Base-by-base conservation (phyloP, 2,797 vertebrate genomes). In the Apogon hyalosoma region DNA sequence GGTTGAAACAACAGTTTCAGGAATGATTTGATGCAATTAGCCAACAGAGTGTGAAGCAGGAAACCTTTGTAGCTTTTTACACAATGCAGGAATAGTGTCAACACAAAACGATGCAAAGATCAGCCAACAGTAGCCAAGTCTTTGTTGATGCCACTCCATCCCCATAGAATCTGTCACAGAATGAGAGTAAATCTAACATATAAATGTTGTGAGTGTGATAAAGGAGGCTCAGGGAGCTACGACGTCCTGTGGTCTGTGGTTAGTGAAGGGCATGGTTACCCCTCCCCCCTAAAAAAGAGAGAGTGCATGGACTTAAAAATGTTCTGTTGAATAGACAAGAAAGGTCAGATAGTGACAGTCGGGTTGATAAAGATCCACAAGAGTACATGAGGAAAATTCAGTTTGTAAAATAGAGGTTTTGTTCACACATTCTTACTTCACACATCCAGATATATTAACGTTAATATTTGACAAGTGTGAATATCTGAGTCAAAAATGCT, bases 1-100 rank as follows among this genome's bases (percentile, higher is more conserved):
- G 54, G 67, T 69, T 68, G 84, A 86, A 87, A 85, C 86, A 84
- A 87, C 78, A 73, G 59, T 60, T 80, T 84, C 82, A 73, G 69
- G 84, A 24, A 85, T 56, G 77, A 88, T 90, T 92, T 90, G 87
- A 92, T 87, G 83, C 88, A 88, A 90, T 93, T 92, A 92, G 88
- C 84, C 85, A 89, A 77, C 87, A 84, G 83, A 78, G 87, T 89
- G 84, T 84, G 90, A 91, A 89, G 87, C 90, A 84, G 81, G 87
- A 87, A 92, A 84, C 84, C 87, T 90, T 92, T 90, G 90, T 90
- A 89, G 87, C 77, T 87, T 87, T 87, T 76, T 83, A 69, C 75
- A 67, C 77, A 54, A 65, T 19, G 31, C 49, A 40, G 21, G 47
- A 76, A 86, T 65, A 83, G 63, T 77, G 77, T 87, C 80, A 82